Evolutionary conservation across 1,140 invertebrate genomes (phyloP).

Genomic region (Bombus terrestris): DNA sequence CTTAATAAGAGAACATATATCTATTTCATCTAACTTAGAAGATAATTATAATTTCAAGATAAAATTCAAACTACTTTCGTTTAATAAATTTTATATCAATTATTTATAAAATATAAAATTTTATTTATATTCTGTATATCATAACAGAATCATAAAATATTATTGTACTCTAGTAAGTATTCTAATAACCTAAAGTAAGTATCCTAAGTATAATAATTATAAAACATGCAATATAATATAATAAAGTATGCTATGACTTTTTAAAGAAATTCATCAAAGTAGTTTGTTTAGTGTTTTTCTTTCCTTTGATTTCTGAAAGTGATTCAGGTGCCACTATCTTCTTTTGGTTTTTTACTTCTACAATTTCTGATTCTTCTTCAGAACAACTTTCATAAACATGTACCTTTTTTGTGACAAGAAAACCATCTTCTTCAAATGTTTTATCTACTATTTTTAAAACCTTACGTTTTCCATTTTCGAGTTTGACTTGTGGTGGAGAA

Average conservation of each 20-base stretch:
- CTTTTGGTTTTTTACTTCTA: conserved; percentile 32
- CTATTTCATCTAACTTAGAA: conserved; percentile 9
- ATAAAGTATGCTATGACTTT: conserved; percentile 38
- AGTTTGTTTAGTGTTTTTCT: conserved; percentile 57
- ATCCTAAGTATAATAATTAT: neutral
- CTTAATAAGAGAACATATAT: conserved; percentile 36
- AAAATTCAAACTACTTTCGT: neutral
- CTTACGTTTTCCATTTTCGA: conserved; percentile 71
- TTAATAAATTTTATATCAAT: conserved; percentile 1
- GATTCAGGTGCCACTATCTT: conserved; percentile 31
- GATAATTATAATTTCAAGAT: conserved; percentile 20
- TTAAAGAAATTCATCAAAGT: conserved; percentile 61
- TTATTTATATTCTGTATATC: neutral
- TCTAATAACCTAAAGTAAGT: neutral
- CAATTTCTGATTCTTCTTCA: conserved; percentile 68
- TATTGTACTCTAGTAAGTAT: neutral
- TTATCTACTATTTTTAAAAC: conserved; percentile 74
- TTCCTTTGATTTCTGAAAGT: conserved; percentile 48
- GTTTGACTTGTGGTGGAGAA: conserved; percentile 62
- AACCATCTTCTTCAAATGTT: conserved; percentile 78
- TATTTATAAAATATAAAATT: neutral
- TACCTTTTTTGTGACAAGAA: conserved; percentile 76
- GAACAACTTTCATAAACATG: conserved; percentile 76
- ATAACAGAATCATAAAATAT: conserved; percentile 21
- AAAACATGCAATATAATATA: neutral